Percentiles rank a stretch among this genome's conserved stretches.
Conservation (phyloP, 2,113 vertebrate genomes). For the Phasianus colchicus region DNA sequence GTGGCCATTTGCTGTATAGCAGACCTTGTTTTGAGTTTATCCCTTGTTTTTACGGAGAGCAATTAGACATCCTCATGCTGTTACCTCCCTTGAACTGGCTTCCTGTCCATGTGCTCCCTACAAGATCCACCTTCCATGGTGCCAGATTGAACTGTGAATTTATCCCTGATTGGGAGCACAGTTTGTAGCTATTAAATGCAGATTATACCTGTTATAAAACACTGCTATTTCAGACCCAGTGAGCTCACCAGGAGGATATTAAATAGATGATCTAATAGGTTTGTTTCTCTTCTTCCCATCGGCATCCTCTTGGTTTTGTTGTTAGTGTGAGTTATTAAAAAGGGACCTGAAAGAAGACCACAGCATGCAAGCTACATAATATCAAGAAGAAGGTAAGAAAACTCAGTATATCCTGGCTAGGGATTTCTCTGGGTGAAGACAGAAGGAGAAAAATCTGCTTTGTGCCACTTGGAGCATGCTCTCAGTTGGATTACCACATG, state of each 20-base stretch:
- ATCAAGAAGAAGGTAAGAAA: neutral
- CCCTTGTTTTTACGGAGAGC: neutral
- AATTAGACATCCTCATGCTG: neutral
- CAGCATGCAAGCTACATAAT: neutral
- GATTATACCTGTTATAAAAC: conserved; percentile 24
- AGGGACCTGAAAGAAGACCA: conserved; percentile 13
- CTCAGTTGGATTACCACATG: neutral
- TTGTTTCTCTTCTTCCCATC: conserved; percentile 42
- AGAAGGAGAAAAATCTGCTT: neutral
- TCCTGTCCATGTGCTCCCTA: neutral
- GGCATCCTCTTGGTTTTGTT: conserved; percentile 32
- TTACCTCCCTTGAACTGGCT: neutral
- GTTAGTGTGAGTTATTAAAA: conserved; percentile 49
- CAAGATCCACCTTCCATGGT: neutral
- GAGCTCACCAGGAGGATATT: conserved; percentile 44
- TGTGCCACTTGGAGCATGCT: neutral
- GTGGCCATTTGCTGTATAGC: neutral
- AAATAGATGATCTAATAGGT: conserved; percentile 45
- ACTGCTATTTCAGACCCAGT: conserved; percentile 13
- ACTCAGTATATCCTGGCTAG: neutral
- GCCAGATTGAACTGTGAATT: neutral
- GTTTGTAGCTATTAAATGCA: conserved; percentile 1
- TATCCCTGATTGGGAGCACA: neutral
- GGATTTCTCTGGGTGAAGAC: neutral
- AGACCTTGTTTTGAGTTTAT: neutral